Evolutionary conservation across 53 echinoderm and acorn worm genomes (phyloP).

Genomic region (Paracentrotus lividus): DNA sequence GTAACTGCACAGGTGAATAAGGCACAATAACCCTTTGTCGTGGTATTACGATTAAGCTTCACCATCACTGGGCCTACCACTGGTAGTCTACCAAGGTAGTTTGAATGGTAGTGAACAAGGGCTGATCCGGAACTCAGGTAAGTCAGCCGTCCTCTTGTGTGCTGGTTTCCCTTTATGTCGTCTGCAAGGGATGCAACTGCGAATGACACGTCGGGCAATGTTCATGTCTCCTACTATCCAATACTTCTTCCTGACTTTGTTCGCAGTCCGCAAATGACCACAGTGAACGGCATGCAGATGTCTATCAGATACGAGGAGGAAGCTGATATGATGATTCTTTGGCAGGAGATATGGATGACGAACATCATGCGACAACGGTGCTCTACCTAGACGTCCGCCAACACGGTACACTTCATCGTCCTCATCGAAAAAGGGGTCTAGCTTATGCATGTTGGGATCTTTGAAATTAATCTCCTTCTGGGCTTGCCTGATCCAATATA

Average conservation of each 20-base stretch:
- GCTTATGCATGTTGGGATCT: neutral
- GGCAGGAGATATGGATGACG: constrained; percentile 87
- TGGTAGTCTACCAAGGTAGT: constrained; percentile 83
- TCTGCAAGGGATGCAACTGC: constrained; percentile 74
- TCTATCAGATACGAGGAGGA: constrained; percentile 69
- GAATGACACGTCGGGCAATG: constrained; percentile 70
- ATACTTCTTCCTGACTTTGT: constrained; percentile 72
- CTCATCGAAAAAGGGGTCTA: neutral
- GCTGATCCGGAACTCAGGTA: constrained; percentile 78
- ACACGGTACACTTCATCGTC: no score
- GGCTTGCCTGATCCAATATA: neutral
- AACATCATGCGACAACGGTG: constrained; percentile 82
- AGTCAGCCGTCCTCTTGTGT: constrained; percentile 81
- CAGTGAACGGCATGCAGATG: constrained; percentile 73
- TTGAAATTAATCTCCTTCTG: neutral
- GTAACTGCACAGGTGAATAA: constrained; percentile 77
- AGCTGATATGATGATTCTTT: constrained; percentile 66
- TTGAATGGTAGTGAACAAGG: constrained; percentile 81
- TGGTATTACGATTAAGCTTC: constrained; percentile 75
- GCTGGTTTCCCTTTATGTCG: constrained; percentile 76
- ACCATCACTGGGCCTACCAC: constrained; percentile 81
- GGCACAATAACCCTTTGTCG: constrained; percentile 75
- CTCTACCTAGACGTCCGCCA: constrained; percentile 64
- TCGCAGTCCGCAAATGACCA: constrained; percentile 76
- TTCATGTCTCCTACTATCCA: constrained; percentile 76